Base-by-base conservation (phyloP, 2,113 vertebrate genomes). In the Bucco capensis region DNA sequence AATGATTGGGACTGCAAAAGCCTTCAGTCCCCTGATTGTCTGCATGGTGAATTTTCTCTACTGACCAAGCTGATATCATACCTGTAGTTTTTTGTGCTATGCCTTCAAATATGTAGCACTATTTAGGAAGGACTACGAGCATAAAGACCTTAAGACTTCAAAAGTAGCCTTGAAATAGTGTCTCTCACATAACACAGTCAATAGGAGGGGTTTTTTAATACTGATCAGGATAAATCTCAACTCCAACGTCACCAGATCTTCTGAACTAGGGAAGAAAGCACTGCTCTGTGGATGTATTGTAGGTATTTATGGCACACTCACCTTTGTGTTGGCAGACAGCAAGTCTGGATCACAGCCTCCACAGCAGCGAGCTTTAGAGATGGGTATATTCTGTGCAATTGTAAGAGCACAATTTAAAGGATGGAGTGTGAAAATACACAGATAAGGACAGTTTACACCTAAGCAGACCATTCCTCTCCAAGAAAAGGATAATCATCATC, bases 311-410 rank as follows among this genome's bases (percentile, higher is more conserved):
- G 31, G 40, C 56, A 54, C 35, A 7, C 31, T 44, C 15, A 31
- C 50, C 37, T 15, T 31, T 18, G 23, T 23, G 19, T 17, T 25
- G 37, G 19, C 44, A 53, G 37, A 69, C 46, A n/a, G 42, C 37
- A 53, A n/a, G 31, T 58, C 44, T 60, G 23, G 22, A 30, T 54
- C 33, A 33, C 33, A 75, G 56, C 19, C 23, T 22, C 37, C 38
- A 27, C 0, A 0, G 18, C 44, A 58, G 38, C 0, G 1, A 79
- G 33, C 37, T 42, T 56, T 27, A 25, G 31, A 33, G 23, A 23
- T 5, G 2, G 24, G 5, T 33, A n/a, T 35, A n/a, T 24, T 65
- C 23, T 28, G 4, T 15, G 7, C 31, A 62, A 19, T 4, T 38
- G 10, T 14, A 74, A 31, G 14, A 66, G 22, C 19, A 25, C 35